Evolutionary conservation across 2,113 vertebrate species (phyloP).

Genomic region (Taurulus bubalis): DNA sequence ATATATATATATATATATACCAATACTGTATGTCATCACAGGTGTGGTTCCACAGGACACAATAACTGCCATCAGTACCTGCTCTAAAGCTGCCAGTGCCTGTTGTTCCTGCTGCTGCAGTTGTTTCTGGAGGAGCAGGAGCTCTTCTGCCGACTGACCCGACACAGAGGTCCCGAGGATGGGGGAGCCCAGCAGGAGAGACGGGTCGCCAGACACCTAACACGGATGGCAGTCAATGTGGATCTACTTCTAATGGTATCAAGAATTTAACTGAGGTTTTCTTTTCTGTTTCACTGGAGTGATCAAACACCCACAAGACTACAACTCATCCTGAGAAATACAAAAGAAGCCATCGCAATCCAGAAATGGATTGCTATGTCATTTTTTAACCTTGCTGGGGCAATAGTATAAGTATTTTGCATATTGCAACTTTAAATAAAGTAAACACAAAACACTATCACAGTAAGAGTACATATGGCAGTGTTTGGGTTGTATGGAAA

Average conservation of each 20-base stretch:
- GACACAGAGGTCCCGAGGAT: slow-evolving; percentile 80
- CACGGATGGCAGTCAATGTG: slow-evolving; percentile 11
- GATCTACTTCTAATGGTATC: background rate
- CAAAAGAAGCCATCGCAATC: background rate
- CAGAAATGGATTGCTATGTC: background rate
- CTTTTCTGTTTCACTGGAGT: background rate
- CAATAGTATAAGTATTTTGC: background rate
- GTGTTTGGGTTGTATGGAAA: background rate
- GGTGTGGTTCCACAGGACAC: too few relatives aligned
- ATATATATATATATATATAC: too few relatives aligned
- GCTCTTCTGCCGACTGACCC: slow-evolving; percentile 76
- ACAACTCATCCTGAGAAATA: background rate
- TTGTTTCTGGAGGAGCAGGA: slow-evolving; percentile 94
- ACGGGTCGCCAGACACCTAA: slow-evolving; percentile 80
- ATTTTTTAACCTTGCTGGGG: background rate
- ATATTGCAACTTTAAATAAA: background rate
- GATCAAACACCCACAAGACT: background rate
- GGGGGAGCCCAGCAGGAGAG: slow-evolving; percentile 83
- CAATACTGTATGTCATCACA: too few relatives aligned
- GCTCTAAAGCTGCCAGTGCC: slow-evolving; percentile 91
- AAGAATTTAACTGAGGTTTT: background rate
- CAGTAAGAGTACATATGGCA: background rate
- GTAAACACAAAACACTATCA: background rate
- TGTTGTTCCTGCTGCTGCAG: slow-evolving; percentile 95
- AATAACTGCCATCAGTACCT: slow-evolving; percentile 77